Evolutionary conservation across 2,797 vertebrate genomes (phyloP), one percentile per base, ranked within the genome.

Genomic region (Thunnus albacares): DNA sequence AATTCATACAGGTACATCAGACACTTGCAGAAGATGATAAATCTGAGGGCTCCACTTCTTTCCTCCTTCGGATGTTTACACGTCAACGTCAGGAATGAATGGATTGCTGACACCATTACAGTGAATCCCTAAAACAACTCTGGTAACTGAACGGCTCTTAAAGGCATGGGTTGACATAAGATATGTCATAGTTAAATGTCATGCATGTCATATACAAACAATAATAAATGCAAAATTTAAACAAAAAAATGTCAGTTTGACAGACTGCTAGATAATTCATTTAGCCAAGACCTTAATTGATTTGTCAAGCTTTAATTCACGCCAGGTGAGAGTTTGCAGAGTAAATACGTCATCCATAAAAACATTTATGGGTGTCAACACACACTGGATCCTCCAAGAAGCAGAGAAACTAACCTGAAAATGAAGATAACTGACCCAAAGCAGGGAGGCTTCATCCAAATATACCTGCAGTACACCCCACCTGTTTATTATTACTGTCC

Each of bases 41-140:
- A 53, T 30, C 13, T 72, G 15, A 38, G 38, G 38, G 2, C 3
- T 0, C 38, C 38, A 11, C 38, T 7, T 38, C 38, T 38, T 38
- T n/a, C n/a, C n/a, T 43, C 3, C 33, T 62, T 71, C 58, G 49
- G 43, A 35, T 70, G 59, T 74, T 13, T 22, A 24, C 10, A 58
- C 33, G 15, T 58, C 47, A 56, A 65, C 58, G 67, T 43, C 71
- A 4, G 35, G 26, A 53, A 53, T 53, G 62, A 72, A 72, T 67
- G 35, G 35, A 35, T 24, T 15, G 47, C 17, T 72, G n/a, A 65
- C 28, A 45, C 15, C 24, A 15, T 57, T 1, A 63, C 33, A 68
- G 47, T 55, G 71, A 81, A 76, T 71, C 66, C 66, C 41, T n/a
- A 26, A 49, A 6, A 8, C 69, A 69, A 65, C 58, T 38, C 18